Percentiles rank a stretch among this genome's conserved stretches.
Evolutionary conservation across 2,113 vertebrate genomes (phyloP).

Genomic region (Lampris incognitus): DNA sequence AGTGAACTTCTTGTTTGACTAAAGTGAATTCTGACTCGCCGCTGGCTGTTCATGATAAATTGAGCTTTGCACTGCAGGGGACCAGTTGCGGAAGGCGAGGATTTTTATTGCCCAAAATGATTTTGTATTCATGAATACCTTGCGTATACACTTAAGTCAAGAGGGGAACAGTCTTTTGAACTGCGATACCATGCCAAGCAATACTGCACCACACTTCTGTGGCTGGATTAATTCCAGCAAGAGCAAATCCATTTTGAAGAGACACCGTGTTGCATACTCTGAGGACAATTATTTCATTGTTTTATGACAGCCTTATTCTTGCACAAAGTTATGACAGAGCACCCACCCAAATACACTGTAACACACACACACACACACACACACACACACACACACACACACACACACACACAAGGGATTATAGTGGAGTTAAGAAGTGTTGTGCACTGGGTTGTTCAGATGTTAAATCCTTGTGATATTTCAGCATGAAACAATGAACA

Average conservation of each 20-base stretch:
- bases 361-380: slow-evolving; percentile 6
- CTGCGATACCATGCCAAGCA: not conserved
- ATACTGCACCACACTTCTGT: not conserved
- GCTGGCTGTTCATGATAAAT: slow-evolving; percentile 18
- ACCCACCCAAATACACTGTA: slow-evolving; percentile 1
- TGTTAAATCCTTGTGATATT: slow-evolving; percentile 52
- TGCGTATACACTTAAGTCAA: not conserved
- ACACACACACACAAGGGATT: slow-evolving; percentile 24
- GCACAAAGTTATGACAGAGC: slow-evolving; percentile 4
- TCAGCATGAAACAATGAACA: slow-evolving; percentile 58
- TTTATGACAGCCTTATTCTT: not conserved
- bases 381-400: slow-evolving; percentile 3
- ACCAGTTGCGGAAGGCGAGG: not conserved
- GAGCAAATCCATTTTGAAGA: not conserved
- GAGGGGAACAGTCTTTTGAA: not conserved
- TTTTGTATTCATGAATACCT: not conserved
- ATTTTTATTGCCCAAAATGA: not conserved
- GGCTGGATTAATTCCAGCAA: not conserved
- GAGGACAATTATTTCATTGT: not conserved
- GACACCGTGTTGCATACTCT: not conserved
- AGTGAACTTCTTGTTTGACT: slow-evolving; percentile 54
- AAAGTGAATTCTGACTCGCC: slow-evolving; percentile 46
- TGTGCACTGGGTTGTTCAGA: slow-evolving; percentile 33
- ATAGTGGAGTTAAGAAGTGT: slow-evolving; percentile 30
- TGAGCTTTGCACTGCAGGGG: not conserved